These are phyloP conservation scores for Conger conger DNA, from an alignment of 2,113 vertebrate genomes.

Conservation along the genomic window DNA sequence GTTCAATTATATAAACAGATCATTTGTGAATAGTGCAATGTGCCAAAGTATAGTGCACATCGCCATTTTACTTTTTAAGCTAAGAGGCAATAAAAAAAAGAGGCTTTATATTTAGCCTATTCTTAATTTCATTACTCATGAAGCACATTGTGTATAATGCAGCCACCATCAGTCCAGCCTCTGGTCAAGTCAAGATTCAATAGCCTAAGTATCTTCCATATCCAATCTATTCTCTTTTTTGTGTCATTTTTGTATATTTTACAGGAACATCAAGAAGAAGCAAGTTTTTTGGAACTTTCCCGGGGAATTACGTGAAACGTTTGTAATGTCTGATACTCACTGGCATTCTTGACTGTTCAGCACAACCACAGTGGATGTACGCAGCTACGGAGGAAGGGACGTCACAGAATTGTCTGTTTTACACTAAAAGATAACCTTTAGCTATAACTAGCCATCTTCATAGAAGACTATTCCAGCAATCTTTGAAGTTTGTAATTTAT, in stretches of 20 bases:
- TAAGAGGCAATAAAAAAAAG: too few relatives aligned
- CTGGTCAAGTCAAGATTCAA: too few relatives aligned
- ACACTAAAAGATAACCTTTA: conserved; percentile 29
- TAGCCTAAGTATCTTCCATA: too few relatives aligned
- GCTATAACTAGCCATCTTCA: conserved; percentile 37
- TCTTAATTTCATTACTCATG: too few relatives aligned
- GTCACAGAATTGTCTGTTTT: conserved; percentile 10
- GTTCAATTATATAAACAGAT: too few relatives aligned
- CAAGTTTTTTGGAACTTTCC: conserved; percentile 89
- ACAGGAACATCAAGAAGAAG: conserved; percentile 88
- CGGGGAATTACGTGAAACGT: conserved; percentile 87
- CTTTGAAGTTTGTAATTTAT: neutral
- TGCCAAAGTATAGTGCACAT: too few relatives aligned
- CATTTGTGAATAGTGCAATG: too few relatives aligned
- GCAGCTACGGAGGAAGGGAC: conserved; percentile 4
- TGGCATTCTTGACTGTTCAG: neutral
- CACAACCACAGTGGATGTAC: neutral
- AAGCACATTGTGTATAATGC: too few relatives aligned
- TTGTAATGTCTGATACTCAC: conserved; percentile 64
- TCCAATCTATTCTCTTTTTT: neutral
- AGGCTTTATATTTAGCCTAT: too few relatives aligned
- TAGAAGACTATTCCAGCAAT: conserved; percentile 27
- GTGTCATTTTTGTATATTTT: conserved; percentile 34
- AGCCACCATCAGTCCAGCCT: too few relatives aligned
- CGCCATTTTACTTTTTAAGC: too few relatives aligned